These are phyloP conservation scores for Elymnias hypermnestra DNA, from an alignment of 1,140 invertebrate species.

Conservation along the genomic window DNA sequence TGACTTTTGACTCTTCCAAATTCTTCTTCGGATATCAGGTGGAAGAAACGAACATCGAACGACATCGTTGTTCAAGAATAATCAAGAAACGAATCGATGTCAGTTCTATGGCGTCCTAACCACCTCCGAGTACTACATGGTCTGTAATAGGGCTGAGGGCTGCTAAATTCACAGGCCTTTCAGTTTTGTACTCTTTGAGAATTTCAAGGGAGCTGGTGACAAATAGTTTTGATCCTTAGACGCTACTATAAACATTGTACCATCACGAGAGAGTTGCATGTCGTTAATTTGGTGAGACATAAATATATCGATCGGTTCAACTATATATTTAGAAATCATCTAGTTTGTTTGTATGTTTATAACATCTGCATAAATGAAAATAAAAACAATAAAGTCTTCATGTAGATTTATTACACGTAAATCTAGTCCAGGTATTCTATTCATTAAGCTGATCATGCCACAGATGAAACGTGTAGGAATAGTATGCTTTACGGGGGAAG, in stretches of 20 bases:
- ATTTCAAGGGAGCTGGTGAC: conserved; percentile 89
- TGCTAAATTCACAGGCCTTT: conserved; percentile 97
- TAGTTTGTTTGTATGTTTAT: no score
- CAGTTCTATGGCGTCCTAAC: conserved; percentile 99
- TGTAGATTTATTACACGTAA: no score
- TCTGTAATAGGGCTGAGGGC: conserved; percentile 95
- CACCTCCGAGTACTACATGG: conserved; percentile 97
- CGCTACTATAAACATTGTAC: conserved; percentile 97
- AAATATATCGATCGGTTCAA: no score
- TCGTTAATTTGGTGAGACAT: conserved; percentile 94
- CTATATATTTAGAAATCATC: no score
- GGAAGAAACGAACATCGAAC: conserved; percentile 99
- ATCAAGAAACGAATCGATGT: no score
- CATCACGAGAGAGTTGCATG: conserved; percentile 95
- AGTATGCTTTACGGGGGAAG: no score
- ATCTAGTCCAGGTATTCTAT: no score
- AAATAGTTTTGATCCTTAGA: conserved; percentile 96
- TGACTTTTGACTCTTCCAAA: conserved; percentile 99
- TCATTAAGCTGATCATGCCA: no score
- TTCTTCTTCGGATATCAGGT: conserved; percentile 99
- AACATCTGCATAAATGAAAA: no score
- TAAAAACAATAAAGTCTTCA: no score
- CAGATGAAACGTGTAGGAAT: no score
- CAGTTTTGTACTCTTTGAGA: conserved; percentile 97
- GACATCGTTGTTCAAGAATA: conserved; percentile 98